Evolutionary conservation across 2,888 invertebrate genomes (phyloP).

Genomic region (Empis stercorea): DNA sequence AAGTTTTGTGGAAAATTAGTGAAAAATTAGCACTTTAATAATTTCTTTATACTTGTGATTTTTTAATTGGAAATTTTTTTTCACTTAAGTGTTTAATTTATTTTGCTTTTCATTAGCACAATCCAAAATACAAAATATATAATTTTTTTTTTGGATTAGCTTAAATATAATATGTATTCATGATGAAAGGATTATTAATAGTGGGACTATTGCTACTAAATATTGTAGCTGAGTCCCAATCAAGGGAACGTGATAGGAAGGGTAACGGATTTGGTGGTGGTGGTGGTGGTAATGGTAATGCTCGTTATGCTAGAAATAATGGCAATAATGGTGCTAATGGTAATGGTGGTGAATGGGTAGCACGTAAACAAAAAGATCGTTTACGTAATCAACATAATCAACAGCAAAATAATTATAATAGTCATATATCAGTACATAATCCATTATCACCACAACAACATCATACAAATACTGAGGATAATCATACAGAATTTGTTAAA

Average conservation of each 20-base stretch:
- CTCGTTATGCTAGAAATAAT: no score
- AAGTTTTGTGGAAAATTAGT: neutral
- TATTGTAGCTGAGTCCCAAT: slow-evolving; percentile 20
- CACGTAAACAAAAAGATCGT: slow-evolving; percentile 10
- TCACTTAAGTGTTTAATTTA: neutral
- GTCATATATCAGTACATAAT: slow-evolving; percentile 3
- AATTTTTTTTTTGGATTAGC: neutral
- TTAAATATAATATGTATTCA: slow-evolving; percentile 12
- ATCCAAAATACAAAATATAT: neutral
- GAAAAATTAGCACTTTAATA: neutral
- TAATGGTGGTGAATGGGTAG: slow-evolving; percentile 9
- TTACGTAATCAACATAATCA: slow-evolving; percentile 11
- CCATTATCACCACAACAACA: slow-evolving; percentile 22
- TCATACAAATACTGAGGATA: slow-evolving; percentile 28
- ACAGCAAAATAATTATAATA: slow-evolving; percentile 16
- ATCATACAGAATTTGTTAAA: slow-evolving; percentile 56
- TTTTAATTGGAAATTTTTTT: no score
- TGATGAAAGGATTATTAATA: slow-evolving; percentile 24
- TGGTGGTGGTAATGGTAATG: slow-evolving; percentile 8
- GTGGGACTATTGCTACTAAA: slow-evolving; percentile 25
- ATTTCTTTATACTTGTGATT: no score
- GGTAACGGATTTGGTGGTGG: neutral
- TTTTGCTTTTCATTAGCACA: neutral
- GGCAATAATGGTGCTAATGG: slow-evolving; percentile 1
- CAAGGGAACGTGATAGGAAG: slow-evolving; percentile 20